Conservation (phyloP, 2,797 vertebrate genomes). For the Sorex maritimensis region DNA sequence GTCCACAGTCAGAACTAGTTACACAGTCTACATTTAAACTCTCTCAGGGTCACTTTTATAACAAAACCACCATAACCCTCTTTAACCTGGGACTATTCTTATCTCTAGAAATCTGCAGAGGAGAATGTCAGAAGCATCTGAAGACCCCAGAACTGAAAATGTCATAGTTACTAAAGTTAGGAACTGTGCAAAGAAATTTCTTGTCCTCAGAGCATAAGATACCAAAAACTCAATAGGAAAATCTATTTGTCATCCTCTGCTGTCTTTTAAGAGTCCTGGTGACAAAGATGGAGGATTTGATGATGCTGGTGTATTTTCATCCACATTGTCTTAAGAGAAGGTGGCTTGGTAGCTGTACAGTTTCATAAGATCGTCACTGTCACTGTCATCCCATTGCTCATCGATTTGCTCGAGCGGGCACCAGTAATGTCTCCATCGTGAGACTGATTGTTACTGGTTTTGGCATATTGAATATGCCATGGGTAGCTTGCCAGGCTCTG, state of each 20-base stretch:
- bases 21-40: not conserved
- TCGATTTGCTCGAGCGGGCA: not conserved
- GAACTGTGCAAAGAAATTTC: not conserved
- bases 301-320: not conserved
- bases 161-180: not conserved
- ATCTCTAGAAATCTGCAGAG: not conserved
- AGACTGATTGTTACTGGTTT: too few relatives aligned
- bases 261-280: not conserved
- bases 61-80: constrained; percentile 5
- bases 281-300: not conserved
- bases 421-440: too few relatives aligned
- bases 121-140: not conserved
- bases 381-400: too few relatives aligned
- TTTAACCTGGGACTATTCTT: not conserved
- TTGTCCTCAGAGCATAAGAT: not conserved
- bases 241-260: not conserved
- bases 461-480: too few relatives aligned
- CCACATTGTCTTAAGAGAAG: not conserved
- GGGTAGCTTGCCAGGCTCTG: too few relatives aligned
- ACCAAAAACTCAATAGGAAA: not conserved
- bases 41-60: not conserved
- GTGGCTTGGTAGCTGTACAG: not conserved
- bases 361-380: not conserved
- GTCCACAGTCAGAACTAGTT: not conserved
- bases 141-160: not conserved